Evolutionary conservation across 2,888 invertebrate species (phyloP).

Genomic region (Dione juno): DNA sequence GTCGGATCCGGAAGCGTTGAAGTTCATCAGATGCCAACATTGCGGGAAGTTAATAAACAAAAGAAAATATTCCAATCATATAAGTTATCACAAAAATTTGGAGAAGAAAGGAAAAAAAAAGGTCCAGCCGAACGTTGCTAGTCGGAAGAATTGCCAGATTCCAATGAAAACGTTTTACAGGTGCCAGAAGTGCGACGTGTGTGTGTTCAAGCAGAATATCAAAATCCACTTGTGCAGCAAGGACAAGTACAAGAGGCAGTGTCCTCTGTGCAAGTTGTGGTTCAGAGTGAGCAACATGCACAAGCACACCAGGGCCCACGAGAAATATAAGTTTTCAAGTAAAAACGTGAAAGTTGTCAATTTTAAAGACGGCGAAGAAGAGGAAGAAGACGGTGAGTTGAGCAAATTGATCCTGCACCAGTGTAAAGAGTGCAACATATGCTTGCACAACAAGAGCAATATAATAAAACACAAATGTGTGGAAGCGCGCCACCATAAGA

Average conservation of each 20-base stretch:
- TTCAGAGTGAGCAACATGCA: conserved; percentile 19
- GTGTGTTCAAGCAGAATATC: conserved; percentile 29
- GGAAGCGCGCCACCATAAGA: neutral
- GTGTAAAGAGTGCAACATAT: conserved; percentile 28
- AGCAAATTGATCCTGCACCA: conserved; percentile 29
- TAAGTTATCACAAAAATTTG: conserved; percentile 26
- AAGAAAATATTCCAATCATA: conserved; percentile 37
- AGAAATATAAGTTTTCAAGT: conserved; percentile 32
- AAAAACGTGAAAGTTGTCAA: conserved; percentile 27
- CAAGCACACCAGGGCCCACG: conserved; percentile 32
- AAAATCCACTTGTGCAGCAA: conserved; percentile 30
- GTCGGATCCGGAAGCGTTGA: conserved; percentile 40
- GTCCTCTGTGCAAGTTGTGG: conserved; percentile 36
- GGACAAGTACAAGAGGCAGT: conserved; percentile 27
- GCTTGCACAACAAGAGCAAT: conserved; percentile 22
- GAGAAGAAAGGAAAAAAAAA: neutral
- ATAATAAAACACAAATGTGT: conserved; percentile 30
- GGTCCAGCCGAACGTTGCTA: conserved; percentile 13
- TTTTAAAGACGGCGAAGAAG: conserved; percentile 25
- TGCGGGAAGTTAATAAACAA: conserved; percentile 46
- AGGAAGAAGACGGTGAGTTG: neutral
- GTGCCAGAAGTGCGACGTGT: conserved; percentile 38
- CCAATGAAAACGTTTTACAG: conserved; percentile 27
- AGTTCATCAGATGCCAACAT: conserved; percentile 46
- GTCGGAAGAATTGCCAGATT: neutral